phyloP scores from a whole-genome alignment of 2,888 invertebrate genomes.

The Plebejus anna region DNA sequence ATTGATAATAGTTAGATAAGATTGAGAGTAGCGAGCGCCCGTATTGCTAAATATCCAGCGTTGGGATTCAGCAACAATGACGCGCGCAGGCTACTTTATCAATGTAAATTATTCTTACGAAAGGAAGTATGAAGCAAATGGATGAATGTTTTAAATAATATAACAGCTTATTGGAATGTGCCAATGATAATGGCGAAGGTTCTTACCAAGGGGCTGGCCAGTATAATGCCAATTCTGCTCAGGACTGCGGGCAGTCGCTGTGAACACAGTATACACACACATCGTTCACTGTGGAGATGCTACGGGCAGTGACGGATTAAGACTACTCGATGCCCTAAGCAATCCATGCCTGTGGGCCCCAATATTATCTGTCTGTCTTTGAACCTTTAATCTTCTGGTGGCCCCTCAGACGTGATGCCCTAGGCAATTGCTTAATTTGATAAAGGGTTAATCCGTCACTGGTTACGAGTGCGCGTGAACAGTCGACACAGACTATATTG shows the following conservation, averaged over 20 bases:
- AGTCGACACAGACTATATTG: slow-evolving; percentile 72
- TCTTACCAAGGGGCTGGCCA: slow-evolving; percentile 97
- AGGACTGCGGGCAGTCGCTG: slow-evolving; percentile 97
- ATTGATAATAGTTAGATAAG: not conserved
- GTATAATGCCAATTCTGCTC: slow-evolving; percentile 97
- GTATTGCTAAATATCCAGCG: not conserved
- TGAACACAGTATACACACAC: slow-evolving; percentile 85
- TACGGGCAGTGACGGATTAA: slow-evolving; percentile 41
- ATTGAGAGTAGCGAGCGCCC: not conserved
- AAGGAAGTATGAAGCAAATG: not conserved
- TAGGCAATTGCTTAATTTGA: too few relatives aligned
- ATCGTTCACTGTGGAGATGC: slow-evolving; percentile 78
- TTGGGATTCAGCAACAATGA: not conserved
- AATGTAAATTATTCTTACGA: not conserved
- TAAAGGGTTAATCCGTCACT: too few relatives aligned
- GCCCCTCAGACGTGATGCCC: too few relatives aligned
- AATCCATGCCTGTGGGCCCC: too few relatives aligned
- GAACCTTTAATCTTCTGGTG: too few relatives aligned
- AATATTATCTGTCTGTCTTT: too few relatives aligned
- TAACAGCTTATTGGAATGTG: slow-evolving; percentile 65
- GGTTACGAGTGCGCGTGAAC: slow-evolving; percentile 64
- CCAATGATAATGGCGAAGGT: slow-evolving; percentile 74
- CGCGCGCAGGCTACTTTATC: not conserved
- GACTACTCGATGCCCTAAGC: too few relatives aligned
- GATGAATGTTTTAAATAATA: slow-evolving; percentile 43